phyloP scores from a whole-genome alignment of 1,140 invertebrate genomes.

The Diuraphis noxia region DNA sequence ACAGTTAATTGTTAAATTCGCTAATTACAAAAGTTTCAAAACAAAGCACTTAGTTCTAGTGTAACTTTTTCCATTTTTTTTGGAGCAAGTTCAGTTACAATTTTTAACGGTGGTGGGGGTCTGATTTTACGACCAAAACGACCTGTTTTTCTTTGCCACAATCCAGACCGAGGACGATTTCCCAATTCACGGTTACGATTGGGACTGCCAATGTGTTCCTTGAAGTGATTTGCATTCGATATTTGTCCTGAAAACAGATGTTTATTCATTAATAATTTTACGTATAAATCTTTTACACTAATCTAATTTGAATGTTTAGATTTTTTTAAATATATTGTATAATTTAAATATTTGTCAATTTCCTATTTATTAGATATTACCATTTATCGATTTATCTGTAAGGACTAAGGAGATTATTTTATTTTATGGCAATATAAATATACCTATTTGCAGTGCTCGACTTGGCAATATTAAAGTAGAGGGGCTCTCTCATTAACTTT shows the following conservation, averaged over 20 bases:
- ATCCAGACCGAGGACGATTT: conserved; percentile 85
- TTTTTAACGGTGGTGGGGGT: conserved; percentile 64
- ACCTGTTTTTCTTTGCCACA: conserved; percentile 90
- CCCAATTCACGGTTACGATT: conserved; percentile 82
- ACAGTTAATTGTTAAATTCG: not conserved
- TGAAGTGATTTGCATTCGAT: conserved; percentile 77
- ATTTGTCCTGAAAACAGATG: conserved; percentile 68
- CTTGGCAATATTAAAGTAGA: too few relatives aligned
- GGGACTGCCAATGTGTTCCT: conserved; percentile 79
- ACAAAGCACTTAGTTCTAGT: not conserved
- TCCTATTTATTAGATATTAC: not conserved
- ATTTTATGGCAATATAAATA: too few relatives aligned
- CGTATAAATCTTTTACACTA: not conserved
- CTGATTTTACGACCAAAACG: conserved; percentile 85
- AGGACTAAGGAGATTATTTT: not conserved
- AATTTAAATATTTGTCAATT: not conserved
- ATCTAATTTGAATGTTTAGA: not conserved
- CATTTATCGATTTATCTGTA: not conserved
- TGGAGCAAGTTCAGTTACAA: not conserved
- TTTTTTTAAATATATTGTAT: not conserved
- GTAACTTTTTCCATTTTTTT: conserved; percentile 28
- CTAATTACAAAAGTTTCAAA: not conserved
- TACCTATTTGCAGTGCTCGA: too few relatives aligned
- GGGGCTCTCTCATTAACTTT: too few relatives aligned
- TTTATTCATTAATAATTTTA: conserved; percentile 34